Evolutionary conservation across 2,113 vertebrate species (phyloP), one percentile per base, ranked within the genome.

Genomic region (Hemiscyllium ocellatum): DNA sequence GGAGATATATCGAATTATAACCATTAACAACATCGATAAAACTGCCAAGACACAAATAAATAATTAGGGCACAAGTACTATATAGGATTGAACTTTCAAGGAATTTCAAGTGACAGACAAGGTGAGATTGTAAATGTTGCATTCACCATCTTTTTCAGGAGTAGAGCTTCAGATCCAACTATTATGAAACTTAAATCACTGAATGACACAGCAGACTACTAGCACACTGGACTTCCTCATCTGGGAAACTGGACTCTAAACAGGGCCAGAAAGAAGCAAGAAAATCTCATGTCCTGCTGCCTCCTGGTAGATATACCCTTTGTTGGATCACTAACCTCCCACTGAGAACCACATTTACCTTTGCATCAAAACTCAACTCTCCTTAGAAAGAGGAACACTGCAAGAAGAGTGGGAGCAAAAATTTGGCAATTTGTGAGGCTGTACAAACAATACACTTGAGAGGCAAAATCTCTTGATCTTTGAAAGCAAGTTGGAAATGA

Each of bases 1-100:
- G 66, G 99, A 99, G 97, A 99, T 99, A 97, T 99, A 99, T 68
- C 99, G 98, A 96, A 99, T 99, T 97, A 99, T 98, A 96, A 99
- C 98, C 99, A 99, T 99, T 97, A 99, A 97, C 97, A 98, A 98
- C 98, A 99, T 99, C 95, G 99, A 99, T 47, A 99, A 97, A 96
- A 98, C 99, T 99, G 97, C 52, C 97, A 96, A 94, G 95, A 96
- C 97, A 87, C 96, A 47, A 95, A 61, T 61, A 96, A 91, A 80
- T 8, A 15, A 96, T 90, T 66, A 78, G 72, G 12, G 37, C 17
- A 89, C 42, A 96, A 69, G 12, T 61, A 95, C 6, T 8, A n/a
- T 33, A 19, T 19, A 83, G 72, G 37, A 83, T n/a, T 66, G 72
- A 85, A 86, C n/a, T 37, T 85, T 86, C 17, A 83, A 83, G 50